A percentile compares a stretch with the other conserved stretches of the same genome.
phyloP scores from a whole-genome alignment of 2,888 invertebrate species.

The Nomada fucata region DNA sequence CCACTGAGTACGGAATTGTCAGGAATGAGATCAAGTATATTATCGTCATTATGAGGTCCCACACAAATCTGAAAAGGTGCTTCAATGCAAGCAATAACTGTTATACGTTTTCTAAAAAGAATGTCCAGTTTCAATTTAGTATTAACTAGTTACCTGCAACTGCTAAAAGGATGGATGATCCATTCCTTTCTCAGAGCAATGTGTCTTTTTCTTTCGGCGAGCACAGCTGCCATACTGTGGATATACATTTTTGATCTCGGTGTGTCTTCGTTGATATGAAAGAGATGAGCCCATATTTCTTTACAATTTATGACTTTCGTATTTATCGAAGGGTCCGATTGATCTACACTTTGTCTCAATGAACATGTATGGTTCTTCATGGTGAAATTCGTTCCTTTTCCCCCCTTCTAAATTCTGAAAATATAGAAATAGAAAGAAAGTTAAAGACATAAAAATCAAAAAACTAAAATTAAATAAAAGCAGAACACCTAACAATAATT shows the following conservation, averaged over 20 bases:
- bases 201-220: conserved; percentile 75
- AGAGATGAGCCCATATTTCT: conserved; percentile 45
- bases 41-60: conserved; percentile 78
- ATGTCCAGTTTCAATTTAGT: not conserved
- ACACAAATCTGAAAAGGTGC: conserved; percentile 73
- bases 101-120: not conserved
- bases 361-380: conserved; percentile 46
- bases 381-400: not conserved
- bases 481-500: too few species aligned
- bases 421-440: not conserved
- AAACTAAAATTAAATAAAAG: too few species aligned
- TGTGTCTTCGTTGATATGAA: conserved; percentile 66
- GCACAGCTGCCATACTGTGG: conserved; percentile 72
- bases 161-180: conserved; percentile 81
- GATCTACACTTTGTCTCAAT: not conserved
- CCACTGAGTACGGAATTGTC: conserved; percentile 78
- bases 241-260: conserved; percentile 72
- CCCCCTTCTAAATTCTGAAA: not conserved
- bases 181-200: conserved; percentile 68
- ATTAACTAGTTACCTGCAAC: conserved; percentile 57
- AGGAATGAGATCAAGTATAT: conserved; percentile 75
- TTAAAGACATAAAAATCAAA: too few species aligned
- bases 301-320: not conserved
- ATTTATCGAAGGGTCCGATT: not conserved
- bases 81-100: not conserved